Evolutionary conservation across 2,113 vertebrate species (phyloP), one percentile per base, ranked within the genome.

Genomic region (Thinocorus orbignyianus): DNA sequence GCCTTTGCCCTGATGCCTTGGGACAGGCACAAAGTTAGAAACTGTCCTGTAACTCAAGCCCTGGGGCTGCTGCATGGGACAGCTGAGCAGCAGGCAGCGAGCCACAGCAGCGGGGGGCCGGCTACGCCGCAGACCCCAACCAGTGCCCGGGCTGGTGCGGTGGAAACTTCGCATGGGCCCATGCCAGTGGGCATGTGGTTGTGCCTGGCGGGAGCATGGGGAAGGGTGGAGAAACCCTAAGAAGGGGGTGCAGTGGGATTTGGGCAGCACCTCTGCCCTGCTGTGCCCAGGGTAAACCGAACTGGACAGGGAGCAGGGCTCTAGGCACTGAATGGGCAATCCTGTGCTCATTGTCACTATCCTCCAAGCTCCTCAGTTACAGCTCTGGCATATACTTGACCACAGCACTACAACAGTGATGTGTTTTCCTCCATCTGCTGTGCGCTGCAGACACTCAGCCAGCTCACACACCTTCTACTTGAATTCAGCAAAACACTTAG

Each of bases 21-120:
- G 98, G 98, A 98, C 98, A 98, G 90, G 97, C 98, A 98, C 98
- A 98, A 98, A 98, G 98, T 99, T 99, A 99, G 99, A 99, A 99
- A 98, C 97, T 98, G 98, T 97, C 97, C 98, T 98, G 99, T 99
- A 99, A 99, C 97, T 97, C 98, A 98, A 99, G 98, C 98, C 97
- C 97, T 17, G 31, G 92, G 90, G 96, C 98, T 97, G 91, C 96
- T 96, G 96, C 97, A 91, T 97, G 93, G 98, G 98, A 98, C 98
- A 99, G 98, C 99, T 98, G 98, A 98, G 98, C 98, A 83, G 97
- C 98, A 97, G 97, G 97, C 96, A 97, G 97, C 58, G 93, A 98
- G 94, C 96, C 90, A 39, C 95, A 97, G 95, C 96, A 96, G 97
- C 86, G 39, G 97, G 96, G 96, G 95, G 96, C 90, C 54, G 37